Conservation (phyloP, 2,113 vertebrate genomes). For the Onychostoma macrolepis region DNA sequence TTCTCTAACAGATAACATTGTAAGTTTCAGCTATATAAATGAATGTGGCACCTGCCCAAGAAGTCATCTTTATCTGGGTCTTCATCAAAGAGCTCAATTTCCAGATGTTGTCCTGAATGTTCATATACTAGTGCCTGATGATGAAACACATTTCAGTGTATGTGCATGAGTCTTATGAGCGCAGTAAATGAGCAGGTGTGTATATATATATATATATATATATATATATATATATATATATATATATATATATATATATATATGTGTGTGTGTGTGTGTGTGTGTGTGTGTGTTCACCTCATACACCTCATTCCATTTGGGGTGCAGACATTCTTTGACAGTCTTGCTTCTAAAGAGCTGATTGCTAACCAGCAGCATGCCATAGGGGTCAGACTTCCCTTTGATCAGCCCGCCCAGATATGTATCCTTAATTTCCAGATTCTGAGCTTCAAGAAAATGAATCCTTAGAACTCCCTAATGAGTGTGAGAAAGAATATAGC, state of each 20-base stretch:
- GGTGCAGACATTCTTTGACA: conserved; percentile 91
- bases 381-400: conserved; percentile 97
- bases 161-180: background rate
- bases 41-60: conserved; percentile 84
- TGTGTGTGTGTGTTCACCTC: conserved; percentile 78
- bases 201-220: too few relatives aligned
- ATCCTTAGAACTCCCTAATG: conserved; percentile 92
- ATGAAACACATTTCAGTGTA: conserved; percentile 23
- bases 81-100: conserved; percentile 97
- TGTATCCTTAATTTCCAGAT: conserved; percentile 92
- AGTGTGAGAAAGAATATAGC: background rate
- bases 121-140: conserved; percentile 91
- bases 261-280: too few relatives aligned
- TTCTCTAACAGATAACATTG: background rate
- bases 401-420: conserved; percentile 93
- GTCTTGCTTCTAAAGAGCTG: conserved; percentile 95
- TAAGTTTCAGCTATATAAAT: background rate
- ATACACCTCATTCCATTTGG: conserved; percentile 96
- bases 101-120: conserved; percentile 90
- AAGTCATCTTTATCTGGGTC: conserved; percentile 98
- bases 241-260: background rate
- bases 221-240: background rate
- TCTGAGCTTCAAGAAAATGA: conserved; percentile 94
- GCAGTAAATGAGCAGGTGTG: background rate
- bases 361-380: conserved; percentile 88